Percentiles rank a stretch among this genome's conserved stretches.
phyloP scores from a whole-genome alignment of 2,113 vertebrate genomes.

The Laterallus jamaicensis region DNA sequence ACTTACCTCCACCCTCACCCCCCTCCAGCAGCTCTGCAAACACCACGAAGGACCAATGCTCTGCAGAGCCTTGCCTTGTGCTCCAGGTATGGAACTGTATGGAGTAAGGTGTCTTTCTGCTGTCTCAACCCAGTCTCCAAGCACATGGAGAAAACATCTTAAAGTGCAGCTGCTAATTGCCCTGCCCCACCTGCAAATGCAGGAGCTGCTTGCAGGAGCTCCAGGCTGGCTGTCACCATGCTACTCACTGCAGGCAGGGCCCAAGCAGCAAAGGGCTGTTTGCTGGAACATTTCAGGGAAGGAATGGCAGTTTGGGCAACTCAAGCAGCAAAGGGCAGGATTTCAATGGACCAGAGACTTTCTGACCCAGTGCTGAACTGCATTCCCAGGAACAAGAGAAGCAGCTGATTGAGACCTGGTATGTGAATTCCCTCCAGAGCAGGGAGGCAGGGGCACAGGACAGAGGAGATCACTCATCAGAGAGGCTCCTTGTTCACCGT shows the following conservation, averaged over 20 bases:
- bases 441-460: not conserved
- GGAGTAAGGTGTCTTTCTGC: not conserved
- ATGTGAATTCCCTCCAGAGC: not conserved
- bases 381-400: conserved; percentile 55
- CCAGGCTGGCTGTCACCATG: not conserved
- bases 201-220: not conserved
- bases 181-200: not conserved
- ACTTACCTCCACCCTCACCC: not conserved
- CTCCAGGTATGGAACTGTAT: fast-evolving
- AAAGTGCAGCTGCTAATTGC: not conserved
- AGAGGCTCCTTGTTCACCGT: not conserved
- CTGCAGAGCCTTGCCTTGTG: not conserved
- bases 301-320: not conserved
- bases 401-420: not conserved
- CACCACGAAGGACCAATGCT: not conserved
- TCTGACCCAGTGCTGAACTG: conserved; percentile 7
- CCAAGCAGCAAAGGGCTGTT: not conserved
- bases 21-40: not conserved
- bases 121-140: not conserved
- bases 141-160: fast-evolving
- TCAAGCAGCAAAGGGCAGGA: not conserved
- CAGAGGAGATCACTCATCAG: conserved; percentile 36
- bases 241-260: not conserved
- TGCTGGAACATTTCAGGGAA: not conserved
- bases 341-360: not conserved